Evolutionary conservation across 30 jellyfish, hydroid and myxozoan genomes (phyloP).

Genomic region (Aurelia sp.): DNA sequence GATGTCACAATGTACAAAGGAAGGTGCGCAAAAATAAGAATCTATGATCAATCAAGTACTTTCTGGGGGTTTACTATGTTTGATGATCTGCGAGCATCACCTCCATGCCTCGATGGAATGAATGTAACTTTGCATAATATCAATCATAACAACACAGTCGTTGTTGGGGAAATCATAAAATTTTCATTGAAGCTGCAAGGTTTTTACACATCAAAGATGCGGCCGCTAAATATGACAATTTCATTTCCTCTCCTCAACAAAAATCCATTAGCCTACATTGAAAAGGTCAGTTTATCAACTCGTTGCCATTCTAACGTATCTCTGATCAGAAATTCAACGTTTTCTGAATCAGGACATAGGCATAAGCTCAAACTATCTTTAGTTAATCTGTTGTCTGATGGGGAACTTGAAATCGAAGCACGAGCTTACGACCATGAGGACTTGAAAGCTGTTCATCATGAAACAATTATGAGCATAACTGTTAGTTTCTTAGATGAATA

Average conservation of each 20-base stretch:
- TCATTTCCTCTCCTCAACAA: no score
- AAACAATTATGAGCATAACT: not conserved
- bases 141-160: no score
- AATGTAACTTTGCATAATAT: no score
- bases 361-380: not conserved
- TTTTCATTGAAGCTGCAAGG: no score
- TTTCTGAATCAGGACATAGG: not conserved
- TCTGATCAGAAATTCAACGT: not conserved
- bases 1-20: slow-evolving; percentile 35
- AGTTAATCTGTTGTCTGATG: slow-evolving; percentile 32
- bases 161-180: no score
- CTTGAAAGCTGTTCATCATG: slow-evolving; percentile 2
- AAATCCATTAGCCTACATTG: slow-evolving; percentile 9
- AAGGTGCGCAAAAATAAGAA: slow-evolving; percentile 45
- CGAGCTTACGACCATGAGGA: slow-evolving; percentile 35
- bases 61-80: slow-evolving; percentile 35
- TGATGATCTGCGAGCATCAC: no score
- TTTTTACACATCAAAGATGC: no score
- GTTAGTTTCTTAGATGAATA: no score
- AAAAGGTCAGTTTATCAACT: slow-evolving; percentile 24
- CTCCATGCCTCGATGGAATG: no score
- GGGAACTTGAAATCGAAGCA: slow-evolving; percentile 7
- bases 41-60: slow-evolving; percentile 20
- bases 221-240: no score
- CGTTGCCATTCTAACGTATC: not conserved